A percentile compares a stretch with the other conserved stretches of the same genome.
These are phyloP conservation scores for Paraplagusia blochii DNA, from an alignment of 2,113 vertebrate species.

Conservation along the genomic window DNA sequence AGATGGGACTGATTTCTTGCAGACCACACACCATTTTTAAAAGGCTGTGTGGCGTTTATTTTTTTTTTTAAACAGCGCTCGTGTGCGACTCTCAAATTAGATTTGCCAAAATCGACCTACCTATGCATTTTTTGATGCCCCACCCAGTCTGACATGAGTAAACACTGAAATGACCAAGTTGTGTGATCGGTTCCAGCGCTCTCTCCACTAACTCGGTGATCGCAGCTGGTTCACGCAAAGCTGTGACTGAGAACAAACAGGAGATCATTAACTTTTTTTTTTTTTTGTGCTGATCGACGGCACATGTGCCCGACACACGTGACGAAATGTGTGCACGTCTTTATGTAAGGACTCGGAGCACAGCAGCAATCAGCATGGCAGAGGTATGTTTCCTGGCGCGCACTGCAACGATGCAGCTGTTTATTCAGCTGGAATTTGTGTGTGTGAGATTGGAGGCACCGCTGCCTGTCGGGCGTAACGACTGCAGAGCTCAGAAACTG, in stretches of 20 bases:
- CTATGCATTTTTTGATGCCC: conserved; percentile 46
- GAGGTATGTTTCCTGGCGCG: conserved; percentile 59
- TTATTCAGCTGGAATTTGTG: conserved; percentile 69
- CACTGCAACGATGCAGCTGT: conserved; percentile 64
- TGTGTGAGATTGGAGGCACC: conserved; percentile 10
- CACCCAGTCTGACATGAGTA: conserved; percentile 38
- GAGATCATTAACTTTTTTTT: conserved; percentile 10
- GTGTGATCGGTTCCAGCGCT: conserved; percentile 39
- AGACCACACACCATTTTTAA: conserved; percentile 77
- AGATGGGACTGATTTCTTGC: conserved; percentile 74
- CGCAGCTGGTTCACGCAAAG: conserved; percentile 38
- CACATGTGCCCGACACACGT: conserved; percentile 44
- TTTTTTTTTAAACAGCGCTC: conserved; percentile 56
- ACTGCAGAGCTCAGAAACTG: conserved; percentile 13
- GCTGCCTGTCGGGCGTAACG: conserved; percentile 23
- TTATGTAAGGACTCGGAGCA: conserved; percentile 10
- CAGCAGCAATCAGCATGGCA: conserved; percentile 53
- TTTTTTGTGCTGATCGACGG: conserved; percentile 21
- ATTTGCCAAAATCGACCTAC: conserved; percentile 64
- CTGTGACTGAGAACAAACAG: conserved; percentile 35
- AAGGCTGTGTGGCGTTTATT: conserved; percentile 68
- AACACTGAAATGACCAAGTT: conserved; percentile 23
- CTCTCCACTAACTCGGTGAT: conserved; percentile 34
- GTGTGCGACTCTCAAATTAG: conserved; percentile 64
- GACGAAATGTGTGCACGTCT: conserved; percentile 21